These are phyloP conservation scores for Cichladusa arquata DNA, from an alignment of 2,113 vertebrate species.

Conservation along the genomic window DNA sequence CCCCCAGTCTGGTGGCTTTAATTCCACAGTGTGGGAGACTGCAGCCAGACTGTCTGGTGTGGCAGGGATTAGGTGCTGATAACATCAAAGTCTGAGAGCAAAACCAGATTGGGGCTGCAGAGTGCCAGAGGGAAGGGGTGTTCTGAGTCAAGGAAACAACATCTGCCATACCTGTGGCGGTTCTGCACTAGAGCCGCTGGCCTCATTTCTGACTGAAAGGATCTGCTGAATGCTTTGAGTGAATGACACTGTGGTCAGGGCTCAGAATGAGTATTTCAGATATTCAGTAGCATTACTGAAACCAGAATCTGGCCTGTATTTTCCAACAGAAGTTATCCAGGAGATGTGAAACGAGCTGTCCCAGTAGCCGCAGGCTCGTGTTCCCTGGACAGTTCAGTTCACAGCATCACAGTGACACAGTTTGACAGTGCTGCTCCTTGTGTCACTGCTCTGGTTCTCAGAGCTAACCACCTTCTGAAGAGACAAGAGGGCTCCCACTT, in stretches of 20 bases:
- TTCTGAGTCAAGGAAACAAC: not conserved
- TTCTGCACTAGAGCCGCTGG: not conserved
- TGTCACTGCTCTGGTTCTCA: not conserved
- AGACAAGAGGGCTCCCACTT: not conserved
- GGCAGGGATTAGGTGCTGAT: slow-evolving; percentile 44
- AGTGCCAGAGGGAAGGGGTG: not conserved
- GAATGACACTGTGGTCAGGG: not conserved
- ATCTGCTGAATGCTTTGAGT: not conserved
- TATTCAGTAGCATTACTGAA: not conserved
- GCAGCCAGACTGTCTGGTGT: slow-evolving; percentile 33
- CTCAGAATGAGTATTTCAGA: not conserved
- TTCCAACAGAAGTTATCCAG: not conserved
- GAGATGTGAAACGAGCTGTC: not conserved
- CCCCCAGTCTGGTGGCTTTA: not conserved
- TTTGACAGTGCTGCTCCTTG: not conserved
- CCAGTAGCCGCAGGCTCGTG: not conserved
- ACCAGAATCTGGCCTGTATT: not conserved
- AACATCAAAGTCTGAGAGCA: slow-evolving; percentile 34
- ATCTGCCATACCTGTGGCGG: not conserved
- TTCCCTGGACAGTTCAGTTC: not conserved
- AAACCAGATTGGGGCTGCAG: slow-evolving; percentile 29
- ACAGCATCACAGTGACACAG: not conserved
- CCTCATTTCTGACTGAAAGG: not conserved
- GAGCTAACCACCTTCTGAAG: not conserved
- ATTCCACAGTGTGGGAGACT: not conserved